Evolutionary conservation across 2,113 vertebrate species (phyloP), one percentile per base, ranked within the genome.

Genomic region (Eonycteris spelaea): DNA sequence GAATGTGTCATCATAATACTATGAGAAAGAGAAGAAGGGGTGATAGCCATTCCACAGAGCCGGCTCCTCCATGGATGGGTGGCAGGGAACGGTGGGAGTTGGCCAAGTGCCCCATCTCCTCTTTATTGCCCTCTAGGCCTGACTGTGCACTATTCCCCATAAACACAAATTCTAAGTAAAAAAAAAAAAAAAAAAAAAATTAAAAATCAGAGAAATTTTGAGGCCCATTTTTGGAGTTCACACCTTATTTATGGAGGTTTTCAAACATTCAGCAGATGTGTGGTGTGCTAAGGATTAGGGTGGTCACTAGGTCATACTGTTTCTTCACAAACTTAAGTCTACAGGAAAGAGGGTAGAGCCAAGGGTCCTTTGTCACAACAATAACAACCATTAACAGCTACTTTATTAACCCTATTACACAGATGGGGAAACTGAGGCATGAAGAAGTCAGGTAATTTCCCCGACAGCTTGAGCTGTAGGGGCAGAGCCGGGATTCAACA

Each of bases 1-100:
- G 97, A 99, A 99, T 0, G 99, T 99, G 95, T 99, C 99, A 18
- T 99, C 99, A 78, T 99, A 99, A 98, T 99, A 99, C 99, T 99
- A 98, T n/a, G 77, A 96, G 73, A 88, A 73, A 91, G 93, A 86
- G 85, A 90, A 86, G 40, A 59, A 53, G 8, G 75, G 67, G 40
- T 35, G 12, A 48, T 0, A 26, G 14, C 51, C 12, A 0, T 48
- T n/a, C 26, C n/a, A 43, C 45, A 57, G 71, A 28, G 65, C 53
- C 45, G 22, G 67, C n/a, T 67, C 22, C 70, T 68, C 9, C 61
- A 3, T 16, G 43, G 35, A 16, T 13, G 26, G 22, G n/a, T 10
- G 19, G 65, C 75, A 88, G 89, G 82, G 24, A 35, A 24, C 0
- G 7, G 8, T 24, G 21, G 68, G 45, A 4, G 22, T 63, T 53